Conservation (phyloP, 2,113 vertebrate genomes). For the Lota lota region DNA sequence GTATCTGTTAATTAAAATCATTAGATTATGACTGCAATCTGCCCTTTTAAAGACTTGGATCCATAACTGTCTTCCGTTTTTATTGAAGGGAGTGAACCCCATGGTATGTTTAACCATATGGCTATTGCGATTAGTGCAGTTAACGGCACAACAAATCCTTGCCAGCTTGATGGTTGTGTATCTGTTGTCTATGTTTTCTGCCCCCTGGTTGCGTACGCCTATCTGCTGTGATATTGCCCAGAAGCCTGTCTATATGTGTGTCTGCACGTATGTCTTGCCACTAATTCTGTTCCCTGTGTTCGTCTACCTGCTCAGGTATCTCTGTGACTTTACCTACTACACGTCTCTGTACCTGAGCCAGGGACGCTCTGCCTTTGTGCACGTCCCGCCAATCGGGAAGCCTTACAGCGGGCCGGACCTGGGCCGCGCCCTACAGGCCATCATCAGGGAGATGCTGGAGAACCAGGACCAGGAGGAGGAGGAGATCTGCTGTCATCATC, state of each 20-base stretch:
- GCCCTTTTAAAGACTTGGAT: no score
- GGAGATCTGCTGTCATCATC: conserved; percentile 75
- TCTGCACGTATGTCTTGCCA: neutral
- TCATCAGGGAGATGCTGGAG: conserved; percentile 85
- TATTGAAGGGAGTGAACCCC: no score
- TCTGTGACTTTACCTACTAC: conserved; percentile 96
- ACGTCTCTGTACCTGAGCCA: conserved; percentile 87
- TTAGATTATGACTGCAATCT: no score
- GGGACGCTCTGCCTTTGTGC: conserved; percentile 87
- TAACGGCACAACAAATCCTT: no score
- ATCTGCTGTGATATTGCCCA: no score
- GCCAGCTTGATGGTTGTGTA: no score
- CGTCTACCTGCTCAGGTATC: conserved; percentile 74
- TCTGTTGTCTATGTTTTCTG: no score
- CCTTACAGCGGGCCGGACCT: conserved; percentile 86
- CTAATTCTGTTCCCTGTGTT: neutral
- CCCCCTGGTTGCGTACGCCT: no score
- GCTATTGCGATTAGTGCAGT: no score
- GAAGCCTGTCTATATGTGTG: neutral
- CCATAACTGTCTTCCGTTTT: no score
- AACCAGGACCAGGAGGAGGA: conserved; percentile 75
- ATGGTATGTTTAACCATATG: no score
- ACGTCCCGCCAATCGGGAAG: conserved; percentile 89
- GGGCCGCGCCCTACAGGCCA: conserved; percentile 84
- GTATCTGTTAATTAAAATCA: no score